Percentiles rank a stretch among this genome's conserved stretches.
Conservation (phyloP, 2,113 vertebrate species). For the Ellobius talpinus region DNA sequence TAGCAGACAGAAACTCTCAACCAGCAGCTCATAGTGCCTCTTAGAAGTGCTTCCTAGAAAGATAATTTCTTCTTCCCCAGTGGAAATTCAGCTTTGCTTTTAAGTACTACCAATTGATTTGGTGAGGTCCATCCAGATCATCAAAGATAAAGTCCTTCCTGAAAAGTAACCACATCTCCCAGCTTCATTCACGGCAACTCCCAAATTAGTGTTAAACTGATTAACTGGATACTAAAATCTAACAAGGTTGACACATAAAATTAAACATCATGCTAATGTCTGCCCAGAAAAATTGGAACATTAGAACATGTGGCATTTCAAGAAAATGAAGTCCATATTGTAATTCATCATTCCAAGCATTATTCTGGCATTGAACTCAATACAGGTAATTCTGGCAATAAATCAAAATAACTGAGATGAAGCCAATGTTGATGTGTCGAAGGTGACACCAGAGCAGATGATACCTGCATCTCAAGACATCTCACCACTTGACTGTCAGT, state of each 20-base stretch:
- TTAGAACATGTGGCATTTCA: conserved; percentile 63
- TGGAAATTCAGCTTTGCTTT: not conserved
- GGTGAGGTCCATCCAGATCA: not conserved
- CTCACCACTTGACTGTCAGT: not conserved
- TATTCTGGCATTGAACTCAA: conserved; percentile 69
- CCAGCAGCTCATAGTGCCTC: not conserved
- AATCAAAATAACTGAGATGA: conserved; percentile 75
- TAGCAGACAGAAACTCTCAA: not conserved
- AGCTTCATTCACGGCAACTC: not conserved
- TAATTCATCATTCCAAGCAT: conserved; percentile 64
- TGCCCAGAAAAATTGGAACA: conserved; percentile 61
- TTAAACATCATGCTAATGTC: conserved; percentile 16
- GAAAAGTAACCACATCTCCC: not conserved
- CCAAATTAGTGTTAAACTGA: not conserved
- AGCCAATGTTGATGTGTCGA: conserved; percentile 60
- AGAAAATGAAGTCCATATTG: conserved; percentile 66
- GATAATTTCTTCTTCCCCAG: conserved; percentile 14
- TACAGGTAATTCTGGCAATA: conserved; percentile 75
- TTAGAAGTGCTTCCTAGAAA: not conserved
- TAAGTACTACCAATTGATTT: not conserved
- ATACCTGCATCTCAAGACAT: conserved; percentile 4
- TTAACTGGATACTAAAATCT: not conserved
- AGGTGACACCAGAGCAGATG: conserved; percentile 31
- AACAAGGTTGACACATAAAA: conserved; percentile 25
- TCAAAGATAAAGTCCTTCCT: not conserved